phyloP scores from a whole-genome alignment of 2,888 invertebrate genomes.

The Parapristionchus giblindavisi region DNA sequence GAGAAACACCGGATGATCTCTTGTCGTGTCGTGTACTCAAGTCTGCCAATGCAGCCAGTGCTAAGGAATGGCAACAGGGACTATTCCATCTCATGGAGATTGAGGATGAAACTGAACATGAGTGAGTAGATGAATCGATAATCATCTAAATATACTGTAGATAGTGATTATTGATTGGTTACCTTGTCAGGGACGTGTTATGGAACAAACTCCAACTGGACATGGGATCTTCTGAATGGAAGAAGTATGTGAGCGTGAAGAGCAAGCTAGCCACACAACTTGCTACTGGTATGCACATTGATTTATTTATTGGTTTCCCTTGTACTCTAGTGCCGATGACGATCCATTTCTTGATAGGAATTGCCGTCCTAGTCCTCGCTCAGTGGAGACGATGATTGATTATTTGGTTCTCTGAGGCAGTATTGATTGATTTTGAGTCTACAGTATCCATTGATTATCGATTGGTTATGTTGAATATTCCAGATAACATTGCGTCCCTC shows the following conservation, averaged over 20 bases:
- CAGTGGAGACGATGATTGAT: constrained; percentile 43
- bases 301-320: constrained; percentile 3
- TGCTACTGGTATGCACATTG: constrained; percentile 36
- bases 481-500: constrained; percentile 38
- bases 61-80: constrained; percentile 57
- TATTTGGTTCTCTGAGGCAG: too few species aligned
- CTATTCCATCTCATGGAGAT: constrained; percentile 43
- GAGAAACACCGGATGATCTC: not conserved
- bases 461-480: too few species aligned
- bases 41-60: constrained; percentile 51
- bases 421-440: too few species aligned
- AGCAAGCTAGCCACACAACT: constrained; percentile 45
- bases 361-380: too few species aligned
- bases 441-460: too few species aligned
- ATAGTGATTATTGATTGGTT: not conserved
- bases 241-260: constrained; percentile 50
- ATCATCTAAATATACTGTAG: not conserved
- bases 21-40: constrained; percentile 11
- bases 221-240: constrained; percentile 45
- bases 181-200: too few species aligned
- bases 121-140: constrained; percentile 6
- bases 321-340: not conserved
- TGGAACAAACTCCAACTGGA: constrained; percentile 52
- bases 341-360: too few species aligned
- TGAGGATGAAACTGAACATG: constrained; percentile 31